Evolutionary conservation across 2,113 vertebrate species (phyloP), one percentile per base, ranked within the genome.

Genomic region (Azemiops feae): DNA sequence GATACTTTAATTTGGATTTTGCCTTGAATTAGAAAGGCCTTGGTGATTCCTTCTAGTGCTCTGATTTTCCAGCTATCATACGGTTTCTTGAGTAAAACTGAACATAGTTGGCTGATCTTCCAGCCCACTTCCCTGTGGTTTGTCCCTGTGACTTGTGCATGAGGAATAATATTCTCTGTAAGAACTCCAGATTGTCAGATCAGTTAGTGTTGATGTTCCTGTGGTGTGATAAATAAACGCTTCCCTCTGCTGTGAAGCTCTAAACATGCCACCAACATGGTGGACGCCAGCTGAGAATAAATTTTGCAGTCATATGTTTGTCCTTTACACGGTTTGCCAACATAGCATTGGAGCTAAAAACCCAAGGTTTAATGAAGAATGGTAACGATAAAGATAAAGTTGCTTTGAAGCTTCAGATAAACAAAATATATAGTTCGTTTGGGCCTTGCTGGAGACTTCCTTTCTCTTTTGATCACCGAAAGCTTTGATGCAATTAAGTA

Each of bases 291-390:
- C 93, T 88, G 89, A 91, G 93, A 95, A 92, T 85, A 92, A 93
- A 90, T 91, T 52, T 64, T 89, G 90, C 93, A 88, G 91, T 95
- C 95, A 95, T 96, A 92, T 96, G 94, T 94, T 91, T n/a, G 14
- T 69, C 18, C 7, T 95, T 94, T 74, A 53, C 69, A 89, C 58
- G 85, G 11, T n/a, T 47, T 89, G 34, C 47, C 91, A 92, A 93
- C 85, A 69, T 87, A 86, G 91, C 57, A 92, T 86, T 95, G 89
- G 52, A 94, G 47, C 69, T 91, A 88, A 90, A 94, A 95, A 95
- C 89, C 47, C 9, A 85, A 0, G 94, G 95, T 95, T 92, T 91
- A 20, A 0, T 47, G 34, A 96, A 92, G 52, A 74, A 74, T 87
- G 47, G 92, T 94, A 87, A 87, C 39, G 94, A 92, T 93, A 87